Percentiles rank a stretch among this genome's conserved stretches.
phyloP scores from a whole-genome alignment of 2,113 vertebrate genomes.

The Galemys pyrenaicus region DNA sequence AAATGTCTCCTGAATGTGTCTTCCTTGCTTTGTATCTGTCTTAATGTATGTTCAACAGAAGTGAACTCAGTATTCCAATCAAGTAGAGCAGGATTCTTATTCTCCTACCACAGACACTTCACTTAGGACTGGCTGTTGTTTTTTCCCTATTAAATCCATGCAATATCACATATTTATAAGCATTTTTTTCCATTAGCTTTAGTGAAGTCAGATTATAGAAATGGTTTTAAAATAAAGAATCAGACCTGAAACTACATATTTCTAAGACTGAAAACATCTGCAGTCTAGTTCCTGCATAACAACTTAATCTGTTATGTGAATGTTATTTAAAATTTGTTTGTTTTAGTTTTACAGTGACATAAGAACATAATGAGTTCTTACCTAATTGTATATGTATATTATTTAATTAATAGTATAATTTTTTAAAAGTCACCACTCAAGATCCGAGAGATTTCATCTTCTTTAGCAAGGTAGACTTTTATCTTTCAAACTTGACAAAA shows the following conservation, averaged over 20 bases:
- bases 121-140: background rate
- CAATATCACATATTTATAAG: background rate
- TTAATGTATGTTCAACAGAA: background rate
- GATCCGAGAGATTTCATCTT: background rate
- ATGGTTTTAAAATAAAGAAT: background rate
- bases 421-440: background rate
- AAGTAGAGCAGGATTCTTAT: background rate
- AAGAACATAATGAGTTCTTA: background rate
- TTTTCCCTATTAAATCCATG: background rate
- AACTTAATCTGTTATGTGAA: background rate
- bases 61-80: background rate
- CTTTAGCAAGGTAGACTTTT: background rate
- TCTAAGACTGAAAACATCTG: background rate
- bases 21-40: background rate
- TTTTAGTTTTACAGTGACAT: background rate
- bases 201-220: slow-evolving; percentile 16
- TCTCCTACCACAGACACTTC: background rate
- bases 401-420: background rate
- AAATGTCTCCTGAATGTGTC: background rate
- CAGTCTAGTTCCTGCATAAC: background rate
- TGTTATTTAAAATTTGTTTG: background rate
- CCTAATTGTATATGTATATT: background rate
- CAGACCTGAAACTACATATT: background rate
- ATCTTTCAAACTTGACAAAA: slow-evolving; percentile 13
- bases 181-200: background rate